Percentiles rank a stretch among this genome's conserved stretches.
Conservation (phyloP, 2,113 vertebrate species). For the Indicator indicator region DNA sequence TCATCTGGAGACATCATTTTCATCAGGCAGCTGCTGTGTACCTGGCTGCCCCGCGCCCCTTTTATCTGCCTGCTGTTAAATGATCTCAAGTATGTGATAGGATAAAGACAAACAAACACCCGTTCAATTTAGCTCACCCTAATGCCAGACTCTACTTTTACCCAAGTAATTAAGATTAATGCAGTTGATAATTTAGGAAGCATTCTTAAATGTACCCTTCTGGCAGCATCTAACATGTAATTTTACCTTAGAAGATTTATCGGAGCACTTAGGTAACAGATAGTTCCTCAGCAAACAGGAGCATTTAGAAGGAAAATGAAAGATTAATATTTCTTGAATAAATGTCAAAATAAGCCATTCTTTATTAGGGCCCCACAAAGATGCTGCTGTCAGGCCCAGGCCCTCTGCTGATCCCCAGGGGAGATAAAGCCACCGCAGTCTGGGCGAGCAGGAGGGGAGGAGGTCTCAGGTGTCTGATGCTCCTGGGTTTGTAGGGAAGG, state of each 20-base stretch:
- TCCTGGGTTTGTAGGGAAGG: background rate
- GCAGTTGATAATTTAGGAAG: slow-evolving; percentile 75
- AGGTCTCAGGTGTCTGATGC: background rate
- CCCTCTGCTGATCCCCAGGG: background rate
- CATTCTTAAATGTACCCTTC: slow-evolving; percentile 73
- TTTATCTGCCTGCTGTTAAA: slow-evolving; percentile 65
- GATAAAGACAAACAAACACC: slow-evolving; percentile 70
- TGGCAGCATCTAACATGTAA: slow-evolving; percentile 72
- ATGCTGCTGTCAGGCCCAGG: background rate
- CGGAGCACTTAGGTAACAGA: slow-evolving; percentile 74
- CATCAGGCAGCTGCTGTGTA: background rate
- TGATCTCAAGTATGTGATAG: slow-evolving; percentile 71
- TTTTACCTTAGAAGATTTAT: slow-evolving; percentile 79
- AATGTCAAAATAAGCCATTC: slow-evolving; percentile 52
- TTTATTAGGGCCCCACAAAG: background rate
- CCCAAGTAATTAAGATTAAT: slow-evolving; percentile 85
- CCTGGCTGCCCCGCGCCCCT: background rate
- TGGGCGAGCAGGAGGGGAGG: background rate
- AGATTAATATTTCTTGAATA: slow-evolving; percentile 67
- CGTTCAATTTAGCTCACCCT: slow-evolving; percentile 59
- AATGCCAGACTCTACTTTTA: slow-evolving; percentile 71
- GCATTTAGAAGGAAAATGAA: slow-evolving; percentile 72
- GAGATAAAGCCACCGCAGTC: background rate
- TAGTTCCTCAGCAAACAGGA: slow-evolving; percentile 73
- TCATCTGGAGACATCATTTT: slow-evolving; percentile 17